phyloP scores from a whole-genome alignment of 2,888 invertebrate species.

The Thymelicus sylvestris region DNA sequence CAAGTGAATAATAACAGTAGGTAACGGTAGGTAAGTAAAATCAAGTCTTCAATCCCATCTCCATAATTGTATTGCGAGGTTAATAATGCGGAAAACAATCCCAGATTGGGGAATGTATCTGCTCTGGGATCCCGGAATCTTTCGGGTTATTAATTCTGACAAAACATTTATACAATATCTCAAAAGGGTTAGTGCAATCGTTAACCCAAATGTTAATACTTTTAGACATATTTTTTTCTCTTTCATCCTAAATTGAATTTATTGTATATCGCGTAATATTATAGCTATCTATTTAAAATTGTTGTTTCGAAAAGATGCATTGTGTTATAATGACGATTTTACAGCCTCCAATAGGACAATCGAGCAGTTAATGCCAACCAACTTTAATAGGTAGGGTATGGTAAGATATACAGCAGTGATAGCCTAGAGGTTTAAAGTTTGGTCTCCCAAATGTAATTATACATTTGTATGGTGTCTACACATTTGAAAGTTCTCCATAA shows the following conservation, averaged over 20 bases:
- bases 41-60: constrained; percentile 67
- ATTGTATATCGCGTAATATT: too few relatives aligned
- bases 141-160: constrained; percentile 81
- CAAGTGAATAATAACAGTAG: background rate
- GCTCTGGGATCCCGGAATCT: constrained; percentile 60
- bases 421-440: too few relatives aligned
- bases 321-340: background rate
- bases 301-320: background rate
- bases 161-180: constrained; percentile 67
- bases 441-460: too few relatives aligned
- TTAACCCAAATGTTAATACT: constrained; percentile 73
- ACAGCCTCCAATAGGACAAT: too few relatives aligned
- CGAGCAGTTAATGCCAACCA: too few relatives aligned
- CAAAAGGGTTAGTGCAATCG: constrained; percentile 76
- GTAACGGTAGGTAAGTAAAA: constrained; percentile 25
- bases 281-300: too few relatives aligned
- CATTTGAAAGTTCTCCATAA: too few relatives aligned
- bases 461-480: too few relatives aligned
- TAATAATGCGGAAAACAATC: constrained; percentile 84
- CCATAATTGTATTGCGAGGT: constrained; percentile 80
- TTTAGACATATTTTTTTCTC: constrained; percentile 12
- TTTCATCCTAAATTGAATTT: background rate
- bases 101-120: constrained; percentile 71
- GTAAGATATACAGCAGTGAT: too few relatives aligned
- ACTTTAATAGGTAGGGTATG: too few relatives aligned